Base-by-base conservation (phyloP, 2,113 vertebrate species). In the Solea solea region DNA sequence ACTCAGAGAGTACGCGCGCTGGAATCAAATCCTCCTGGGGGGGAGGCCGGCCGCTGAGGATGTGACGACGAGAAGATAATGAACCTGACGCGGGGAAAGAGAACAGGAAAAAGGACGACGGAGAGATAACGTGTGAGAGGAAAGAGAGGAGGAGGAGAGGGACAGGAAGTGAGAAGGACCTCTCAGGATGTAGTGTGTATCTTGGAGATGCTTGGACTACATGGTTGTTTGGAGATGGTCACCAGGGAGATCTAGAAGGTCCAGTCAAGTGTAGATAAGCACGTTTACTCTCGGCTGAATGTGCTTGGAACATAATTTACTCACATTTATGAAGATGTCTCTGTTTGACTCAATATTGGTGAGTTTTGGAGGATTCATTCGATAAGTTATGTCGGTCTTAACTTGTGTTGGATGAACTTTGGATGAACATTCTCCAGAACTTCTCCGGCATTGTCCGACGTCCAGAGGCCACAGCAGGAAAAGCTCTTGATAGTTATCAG, bases 101-200 rank as follows among this genome's bases (percentile, higher is more conserved):
- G 54, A 21, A 28, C 13, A 58, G 41, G 39, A 66, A 53, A 41
- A 14, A n/a, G 28, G 39, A 13, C 15, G 39, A 67, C 14, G 3
- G 9, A 58, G 49, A 56, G 45, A 53, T 21, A 40, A 45, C 15
- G 4, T 0, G 40, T 0, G 40, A 13, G 61, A 58, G 56, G n/a
- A 48, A n/a, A 58, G 41, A 5, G 21, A 57, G 62, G 58, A 55
- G n/a, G 54, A 21, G 21, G 1, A 51, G 16, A 34, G 7, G 53
- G 69, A 42, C 16, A 39, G 74, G 78, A 76, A 50, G 79, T 3
- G 0, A 1, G 64, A 51, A 54, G 44, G 46, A 54, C 72, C 87
- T 79, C 82, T 87, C 77, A 81, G 81, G 84, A 59, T 89, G 86
- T 57, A 78, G 84, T 69, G 64, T 60, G 80, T 69, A 81, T 89